Evolutionary conservation across 1,140 invertebrate species (phyloP).

Genomic region (Tetragnatha versicolor): DNA sequence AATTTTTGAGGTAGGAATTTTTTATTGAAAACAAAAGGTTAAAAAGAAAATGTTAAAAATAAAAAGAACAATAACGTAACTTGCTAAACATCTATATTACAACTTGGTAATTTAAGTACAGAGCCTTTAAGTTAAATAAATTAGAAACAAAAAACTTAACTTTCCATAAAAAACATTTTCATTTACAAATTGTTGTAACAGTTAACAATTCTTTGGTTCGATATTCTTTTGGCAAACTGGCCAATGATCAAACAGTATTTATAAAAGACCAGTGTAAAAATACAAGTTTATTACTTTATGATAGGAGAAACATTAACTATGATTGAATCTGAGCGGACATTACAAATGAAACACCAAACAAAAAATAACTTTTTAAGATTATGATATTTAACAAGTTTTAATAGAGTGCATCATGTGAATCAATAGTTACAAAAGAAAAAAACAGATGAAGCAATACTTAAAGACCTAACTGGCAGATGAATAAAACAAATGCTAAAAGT

Average conservation of each 20-base stretch:
- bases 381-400: no score
- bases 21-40: background rate
- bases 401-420: no score
- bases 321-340: conserved; percentile 36
- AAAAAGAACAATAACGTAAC: conserved; percentile 12
- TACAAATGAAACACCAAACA: conserved; percentile 27
- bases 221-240: conserved; percentile 33
- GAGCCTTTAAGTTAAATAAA: conserved; percentile 46
- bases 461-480: no score
- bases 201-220: conserved; percentile 46
- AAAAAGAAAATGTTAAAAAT: conserved; percentile 22
- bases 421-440: no score
- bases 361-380: no score
- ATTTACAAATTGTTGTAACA: conserved; percentile 29
- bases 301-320: conserved; percentile 51
- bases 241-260: conserved; percentile 40
- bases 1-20: conserved; percentile 39
- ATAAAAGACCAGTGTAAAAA: conserved; percentile 54
- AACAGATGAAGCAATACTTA: no score
- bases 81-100: conserved; percentile 33
- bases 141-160: conserved; percentile 39
- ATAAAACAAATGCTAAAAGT: no score
- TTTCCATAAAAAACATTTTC: conserved; percentile 43
- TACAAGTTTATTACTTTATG: conserved; percentile 42
- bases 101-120: conserved; percentile 41